Evolutionary conservation across 2,797 vertebrate genomes (phyloP).

Genomic region (Nannoperca australis): DNA sequence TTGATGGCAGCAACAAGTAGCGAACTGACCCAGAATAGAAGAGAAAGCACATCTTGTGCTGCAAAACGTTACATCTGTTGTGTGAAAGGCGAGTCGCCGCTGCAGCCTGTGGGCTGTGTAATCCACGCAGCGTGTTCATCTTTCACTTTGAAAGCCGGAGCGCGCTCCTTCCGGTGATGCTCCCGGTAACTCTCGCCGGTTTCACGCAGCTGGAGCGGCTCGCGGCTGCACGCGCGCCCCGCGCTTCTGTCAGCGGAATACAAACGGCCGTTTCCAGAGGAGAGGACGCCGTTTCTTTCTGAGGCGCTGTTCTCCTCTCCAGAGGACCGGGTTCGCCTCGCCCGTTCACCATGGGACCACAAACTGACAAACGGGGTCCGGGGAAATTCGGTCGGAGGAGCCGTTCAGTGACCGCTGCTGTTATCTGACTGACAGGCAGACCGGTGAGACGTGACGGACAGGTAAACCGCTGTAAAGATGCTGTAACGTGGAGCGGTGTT

Average conservation of each 20-base stretch:
- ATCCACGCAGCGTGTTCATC: neutral
- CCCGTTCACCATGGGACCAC: constrained; percentile 51
- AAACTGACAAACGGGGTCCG: constrained; percentile 24
- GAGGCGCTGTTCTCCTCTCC: neutral
- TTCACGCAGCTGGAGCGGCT: constrained; percentile 70
- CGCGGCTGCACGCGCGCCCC: constrained; percentile 67
- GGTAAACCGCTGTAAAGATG: constrained; percentile 61
- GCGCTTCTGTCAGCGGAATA: constrained; percentile 60
- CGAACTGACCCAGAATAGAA: neutral
- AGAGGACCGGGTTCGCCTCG: neutral
- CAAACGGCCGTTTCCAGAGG: constrained; percentile 50
- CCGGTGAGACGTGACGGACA: constrained; percentile 78
- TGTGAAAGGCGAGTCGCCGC: neutral
- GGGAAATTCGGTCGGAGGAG: constrained; percentile 24
- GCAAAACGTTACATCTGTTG: neutral
- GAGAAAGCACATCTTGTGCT: neutral
- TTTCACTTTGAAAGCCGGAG: constrained; percentile 61
- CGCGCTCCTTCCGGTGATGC: constrained; percentile 57
- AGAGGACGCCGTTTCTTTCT: constrained; percentile 13
- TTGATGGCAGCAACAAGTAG: constrained; percentile 47
- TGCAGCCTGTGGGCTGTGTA: too few relatives aligned
- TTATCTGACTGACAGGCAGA: constrained; percentile 62
- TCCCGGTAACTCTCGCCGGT: neutral
- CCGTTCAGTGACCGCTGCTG: constrained; percentile 67
- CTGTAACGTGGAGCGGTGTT: constrained; percentile 37